Percentiles rank a stretch among this genome's conserved stretches.
Evolutionary conservation across 2,113 vertebrate genomes (phyloP).

Genomic region (Aplodontia rufa): DNA sequence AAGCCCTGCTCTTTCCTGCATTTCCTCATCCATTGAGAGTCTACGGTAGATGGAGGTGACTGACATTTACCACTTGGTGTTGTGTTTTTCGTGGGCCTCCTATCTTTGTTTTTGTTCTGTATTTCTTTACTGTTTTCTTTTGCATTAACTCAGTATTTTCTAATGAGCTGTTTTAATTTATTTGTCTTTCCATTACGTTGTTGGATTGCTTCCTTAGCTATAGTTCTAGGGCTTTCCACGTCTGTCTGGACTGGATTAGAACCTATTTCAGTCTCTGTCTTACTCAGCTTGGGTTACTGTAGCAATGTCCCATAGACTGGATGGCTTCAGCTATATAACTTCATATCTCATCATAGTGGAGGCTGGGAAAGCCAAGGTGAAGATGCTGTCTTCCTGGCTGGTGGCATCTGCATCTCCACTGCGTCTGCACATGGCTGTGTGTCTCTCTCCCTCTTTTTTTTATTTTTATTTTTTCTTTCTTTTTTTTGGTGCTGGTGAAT

Average conservation of each 20-base stretch:
- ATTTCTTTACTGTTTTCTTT: background rate
- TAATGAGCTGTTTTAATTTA: background rate
- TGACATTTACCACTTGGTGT: background rate
- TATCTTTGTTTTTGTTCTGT: background rate
- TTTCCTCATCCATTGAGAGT: background rate
- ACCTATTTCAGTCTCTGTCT: background rate
- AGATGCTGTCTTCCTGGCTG: background rate
- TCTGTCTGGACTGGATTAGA: background rate
- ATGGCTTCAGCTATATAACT: background rate
- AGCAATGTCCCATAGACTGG: no score
- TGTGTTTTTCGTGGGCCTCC: background rate
- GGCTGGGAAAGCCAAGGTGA: background rate
- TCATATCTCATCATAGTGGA: background rate
- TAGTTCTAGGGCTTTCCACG: background rate
- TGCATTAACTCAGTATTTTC: background rate
- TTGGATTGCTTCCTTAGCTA: background rate
- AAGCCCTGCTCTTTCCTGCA: background rate
- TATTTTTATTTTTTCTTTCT: background rate
- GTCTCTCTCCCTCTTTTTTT: background rate
- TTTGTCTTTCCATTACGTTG: background rate
- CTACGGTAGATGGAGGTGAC: background rate
- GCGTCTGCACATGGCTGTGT: background rate
- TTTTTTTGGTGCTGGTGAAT: background rate
- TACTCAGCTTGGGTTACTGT: background rate
- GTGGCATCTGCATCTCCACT: no score